A percentile compares a stretch with the other conserved stretches of the same genome.
phyloP scores from a whole-genome alignment of 1,140 invertebrate genomes.

The Drosophila arawakana region DNA sequence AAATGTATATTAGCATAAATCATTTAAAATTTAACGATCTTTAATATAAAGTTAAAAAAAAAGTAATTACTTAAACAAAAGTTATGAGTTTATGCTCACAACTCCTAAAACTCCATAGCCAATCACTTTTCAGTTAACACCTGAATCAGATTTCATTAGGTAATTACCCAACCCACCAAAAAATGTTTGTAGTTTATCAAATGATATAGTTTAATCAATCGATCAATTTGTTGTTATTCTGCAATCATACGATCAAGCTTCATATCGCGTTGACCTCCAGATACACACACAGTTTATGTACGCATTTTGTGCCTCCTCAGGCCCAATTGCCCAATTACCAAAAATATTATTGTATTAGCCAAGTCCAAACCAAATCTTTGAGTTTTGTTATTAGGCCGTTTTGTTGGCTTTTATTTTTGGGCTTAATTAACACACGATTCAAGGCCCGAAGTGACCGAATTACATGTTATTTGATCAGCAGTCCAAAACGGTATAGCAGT shows the following conservation, averaged over 20 bases:
- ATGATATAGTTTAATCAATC: neutral
- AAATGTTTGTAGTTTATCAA: too few relatives aligned
- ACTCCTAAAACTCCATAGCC: too few relatives aligned
- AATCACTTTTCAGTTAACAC: too few relatives aligned
- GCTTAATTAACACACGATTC: conserved; percentile 36
- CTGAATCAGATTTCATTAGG: too few relatives aligned
- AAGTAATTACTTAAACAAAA: too few relatives aligned
- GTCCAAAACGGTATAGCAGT: conserved; percentile 13
- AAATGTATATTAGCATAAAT: too few relatives aligned
- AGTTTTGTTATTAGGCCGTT: conserved; percentile 17
- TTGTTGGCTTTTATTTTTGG: conserved; percentile 7
- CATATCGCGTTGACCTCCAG: conserved; percentile 35
- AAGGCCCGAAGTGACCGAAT: conserved; percentile 21
- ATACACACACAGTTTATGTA: conserved; percentile 8
- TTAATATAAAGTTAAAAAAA: too few relatives aligned
- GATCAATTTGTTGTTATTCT: conserved; percentile 7
- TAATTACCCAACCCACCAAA: too few relatives aligned
- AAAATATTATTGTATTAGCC: conserved; percentile 6
- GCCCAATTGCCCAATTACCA: conserved; percentile 36
- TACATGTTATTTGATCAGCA: conserved; percentile 28
- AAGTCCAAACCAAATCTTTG: conserved; percentile 24
- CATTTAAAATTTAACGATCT: too few relatives aligned
- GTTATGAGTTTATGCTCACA: too few relatives aligned
- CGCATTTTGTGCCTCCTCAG: conserved; percentile 8
- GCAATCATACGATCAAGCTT: conserved; percentile 16